Conservation (phyloP, 2,888 invertebrate genomes). For the Synergus gifuensis region DNA sequence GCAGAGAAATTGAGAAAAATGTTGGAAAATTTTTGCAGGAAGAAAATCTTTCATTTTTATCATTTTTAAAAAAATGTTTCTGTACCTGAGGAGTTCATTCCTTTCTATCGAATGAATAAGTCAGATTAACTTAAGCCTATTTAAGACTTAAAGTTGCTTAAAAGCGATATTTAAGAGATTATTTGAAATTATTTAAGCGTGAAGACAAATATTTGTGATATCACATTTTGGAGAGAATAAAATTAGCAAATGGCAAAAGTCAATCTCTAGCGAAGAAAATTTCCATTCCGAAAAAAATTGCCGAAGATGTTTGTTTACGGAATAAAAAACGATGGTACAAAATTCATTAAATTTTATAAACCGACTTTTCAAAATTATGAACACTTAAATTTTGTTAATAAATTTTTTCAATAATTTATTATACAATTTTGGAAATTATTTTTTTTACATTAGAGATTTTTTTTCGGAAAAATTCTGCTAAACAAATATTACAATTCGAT, state of each 20-base stretch:
- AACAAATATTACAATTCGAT: no score
- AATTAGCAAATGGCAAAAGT: not conserved
- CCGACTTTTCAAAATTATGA: no score
- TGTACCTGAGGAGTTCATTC: not conserved
- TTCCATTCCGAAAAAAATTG: not conserved
- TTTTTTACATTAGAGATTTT: no score
- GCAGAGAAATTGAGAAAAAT: slow-evolving; percentile 14
- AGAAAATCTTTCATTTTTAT: not conserved
- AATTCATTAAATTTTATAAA: no score
- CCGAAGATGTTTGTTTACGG: not conserved
- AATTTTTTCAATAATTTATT: not conserved
- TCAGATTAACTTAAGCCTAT: not conserved
- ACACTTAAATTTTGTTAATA: no score
- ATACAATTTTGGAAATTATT: not conserved
- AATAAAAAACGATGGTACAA: not conserved
- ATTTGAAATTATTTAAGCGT: not conserved
- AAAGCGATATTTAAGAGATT: not conserved
- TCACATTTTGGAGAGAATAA: not conserved
- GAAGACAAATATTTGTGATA: slow-evolving; percentile 5
- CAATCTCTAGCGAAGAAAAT: slow-evolving; percentile 9
- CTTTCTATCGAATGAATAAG: not conserved
- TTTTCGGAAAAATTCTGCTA: no score
- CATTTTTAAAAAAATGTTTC: not conserved
- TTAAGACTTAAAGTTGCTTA: not conserved
- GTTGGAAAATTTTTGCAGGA: not conserved